Conservation (phyloP, 2,113 vertebrate species). For the Polypterus senegalus region DNA sequence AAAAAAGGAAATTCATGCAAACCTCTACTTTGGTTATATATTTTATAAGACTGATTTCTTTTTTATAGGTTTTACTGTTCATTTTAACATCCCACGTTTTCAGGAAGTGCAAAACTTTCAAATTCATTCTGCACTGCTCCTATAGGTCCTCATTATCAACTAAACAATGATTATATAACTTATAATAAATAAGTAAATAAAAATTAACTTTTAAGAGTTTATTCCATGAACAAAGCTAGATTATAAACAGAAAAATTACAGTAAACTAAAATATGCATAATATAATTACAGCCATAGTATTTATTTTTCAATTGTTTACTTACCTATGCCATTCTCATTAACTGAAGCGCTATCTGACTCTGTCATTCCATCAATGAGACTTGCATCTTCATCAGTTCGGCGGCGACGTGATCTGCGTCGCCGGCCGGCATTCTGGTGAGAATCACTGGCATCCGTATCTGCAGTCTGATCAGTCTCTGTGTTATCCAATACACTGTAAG, state of each 20-base stretch:
- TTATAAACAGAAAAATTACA: too few relatives aligned
- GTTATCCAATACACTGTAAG: constrained; percentile 78
- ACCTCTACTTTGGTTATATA: constrained; percentile 38
- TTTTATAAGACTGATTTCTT: constrained; percentile 34
- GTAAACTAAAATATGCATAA: too few relatives aligned
- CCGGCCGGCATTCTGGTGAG: constrained; percentile 75
- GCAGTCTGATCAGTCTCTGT: constrained; percentile 94
- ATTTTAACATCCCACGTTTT: too few relatives aligned
- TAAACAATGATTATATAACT: too few relatives aligned
- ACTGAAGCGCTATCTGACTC: constrained; percentile 91
- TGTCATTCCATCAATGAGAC: constrained; percentile 87
- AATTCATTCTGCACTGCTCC: too few relatives aligned
- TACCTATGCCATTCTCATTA: constrained; percentile 94
- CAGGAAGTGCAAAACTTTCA: too few relatives aligned
- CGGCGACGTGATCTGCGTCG: constrained; percentile 83
- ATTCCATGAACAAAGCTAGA: too few relatives aligned
- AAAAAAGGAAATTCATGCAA: constrained; percentile 64
- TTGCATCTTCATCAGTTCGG: constrained; percentile 85
- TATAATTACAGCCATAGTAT: too few relatives aligned
- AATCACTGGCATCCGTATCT: constrained; percentile 89
- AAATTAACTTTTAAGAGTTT: too few relatives aligned
- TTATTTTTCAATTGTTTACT: constrained; percentile 31
- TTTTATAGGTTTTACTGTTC: constrained; percentile 8
- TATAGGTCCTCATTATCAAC: too few relatives aligned
- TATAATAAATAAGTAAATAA: too few relatives aligned